Conservation (phyloP, 2,888 invertebrate genomes). For the Eupithecia tripunctaria region DNA sequence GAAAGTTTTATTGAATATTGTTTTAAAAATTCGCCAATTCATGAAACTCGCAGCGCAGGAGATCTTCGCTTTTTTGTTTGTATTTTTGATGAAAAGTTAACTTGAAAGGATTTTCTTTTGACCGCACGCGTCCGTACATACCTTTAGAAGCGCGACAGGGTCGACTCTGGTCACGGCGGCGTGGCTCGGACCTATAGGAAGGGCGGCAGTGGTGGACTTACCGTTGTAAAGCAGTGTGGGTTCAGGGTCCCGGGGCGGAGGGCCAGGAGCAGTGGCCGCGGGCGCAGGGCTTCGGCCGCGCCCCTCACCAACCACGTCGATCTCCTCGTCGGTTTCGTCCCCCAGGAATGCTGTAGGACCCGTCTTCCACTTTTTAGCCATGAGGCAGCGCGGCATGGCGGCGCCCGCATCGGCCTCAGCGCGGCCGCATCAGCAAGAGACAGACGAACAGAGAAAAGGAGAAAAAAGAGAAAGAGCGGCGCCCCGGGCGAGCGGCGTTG, state of each 20-base stretch:
- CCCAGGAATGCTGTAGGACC: conserved; percentile 84
- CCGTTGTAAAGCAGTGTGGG: conserved; percentile 91
- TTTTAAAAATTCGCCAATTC: conserved; percentile 46
- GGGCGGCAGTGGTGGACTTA: conserved; percentile 70
- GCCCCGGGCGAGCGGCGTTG: conserved; percentile 82
- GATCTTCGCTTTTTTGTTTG: conserved; percentile 38
- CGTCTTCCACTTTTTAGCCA: conserved; percentile 98
- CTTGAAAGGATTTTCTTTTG: not conserved
- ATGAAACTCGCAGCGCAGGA: conserved; percentile 70
- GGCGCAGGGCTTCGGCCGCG: conserved; percentile 82
- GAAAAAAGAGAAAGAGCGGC: conserved; percentile 82
- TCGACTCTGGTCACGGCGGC: not conserved
- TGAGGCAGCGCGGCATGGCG: conserved; percentile 96
- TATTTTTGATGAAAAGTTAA: not conserved
- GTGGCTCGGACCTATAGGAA: not conserved
- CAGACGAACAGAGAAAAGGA: conserved; percentile 83
- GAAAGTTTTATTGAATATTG: not conserved
- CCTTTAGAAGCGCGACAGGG: not conserved
- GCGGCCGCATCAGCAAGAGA: conserved; percentile 82
- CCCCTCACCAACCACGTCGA: conserved; percentile 94
- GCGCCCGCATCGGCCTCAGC: conserved; percentile 84
- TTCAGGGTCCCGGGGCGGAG: conserved; percentile 87
- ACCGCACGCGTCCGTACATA: not conserved
- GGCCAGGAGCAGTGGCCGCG: conserved; percentile 87
- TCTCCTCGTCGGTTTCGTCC: conserved; percentile 90